A percentile compares a stretch with the other conserved stretches of the same genome.
Evolutionary conservation across 2,888 invertebrate species (phyloP).

Genomic region (Apodemia mormo): DNA sequence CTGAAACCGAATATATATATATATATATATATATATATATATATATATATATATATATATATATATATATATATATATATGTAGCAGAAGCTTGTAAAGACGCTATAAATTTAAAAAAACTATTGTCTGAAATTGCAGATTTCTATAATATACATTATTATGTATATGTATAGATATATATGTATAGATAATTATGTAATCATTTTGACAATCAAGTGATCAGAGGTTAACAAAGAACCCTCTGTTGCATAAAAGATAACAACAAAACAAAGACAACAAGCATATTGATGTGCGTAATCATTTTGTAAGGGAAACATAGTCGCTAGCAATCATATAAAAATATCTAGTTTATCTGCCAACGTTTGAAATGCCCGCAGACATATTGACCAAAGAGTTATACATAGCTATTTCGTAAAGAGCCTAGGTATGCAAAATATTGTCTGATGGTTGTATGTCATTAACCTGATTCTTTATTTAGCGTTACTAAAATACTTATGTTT

Average conservation of each 20-base stretch:
- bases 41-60: no score
- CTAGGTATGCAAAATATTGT: slow-evolving; percentile 19
- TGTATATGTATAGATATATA: no score
- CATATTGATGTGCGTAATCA: not conserved
- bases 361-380: slow-evolving; percentile 38
- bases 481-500: no score
- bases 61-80: no score
- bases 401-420: slow-evolving; percentile 23
- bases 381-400: slow-evolving; percentile 27
- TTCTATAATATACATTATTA: no score
- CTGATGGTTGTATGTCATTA: slow-evolving; percentile 6
- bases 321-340: not conserved
- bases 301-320: not conserved
- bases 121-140: slow-evolving; percentile 19
- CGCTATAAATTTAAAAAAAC: slow-evolving; percentile 31
- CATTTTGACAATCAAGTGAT: not conserved
- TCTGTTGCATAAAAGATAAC: not conserved
- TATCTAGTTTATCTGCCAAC: not conserved
- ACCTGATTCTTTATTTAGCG: not conserved
- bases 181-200: not conserved
- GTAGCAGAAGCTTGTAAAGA: no score
- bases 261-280: not conserved
- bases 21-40: no score
- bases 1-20: slow-evolving; percentile 28
- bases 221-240: not conserved